Evolutionary conservation across 2,113 vertebrate genomes (phyloP).

Genomic region (Zeus faber): DNA sequence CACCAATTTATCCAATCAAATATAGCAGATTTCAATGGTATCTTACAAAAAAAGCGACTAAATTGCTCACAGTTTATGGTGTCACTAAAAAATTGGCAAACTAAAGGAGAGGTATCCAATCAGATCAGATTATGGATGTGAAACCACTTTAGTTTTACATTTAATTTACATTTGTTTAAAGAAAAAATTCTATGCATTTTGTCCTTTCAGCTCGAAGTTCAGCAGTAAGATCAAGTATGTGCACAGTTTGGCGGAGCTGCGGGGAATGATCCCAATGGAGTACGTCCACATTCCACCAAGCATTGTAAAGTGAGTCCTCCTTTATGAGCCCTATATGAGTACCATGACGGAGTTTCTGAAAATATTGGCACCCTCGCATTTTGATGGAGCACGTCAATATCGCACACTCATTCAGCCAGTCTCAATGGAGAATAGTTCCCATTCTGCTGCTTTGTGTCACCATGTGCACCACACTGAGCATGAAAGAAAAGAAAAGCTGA

Average conservation of each 20-base stretch:
- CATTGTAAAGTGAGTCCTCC: constrained; percentile 87
- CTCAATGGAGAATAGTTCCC: too few species aligned
- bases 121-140: too few species aligned
- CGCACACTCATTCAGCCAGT: too few species aligned
- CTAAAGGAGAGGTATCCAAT: not conserved
- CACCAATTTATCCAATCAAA: not conserved
- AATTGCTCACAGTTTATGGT: not conserved
- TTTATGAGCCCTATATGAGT: not conserved
- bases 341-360: too few species aligned
- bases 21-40: not conserved
- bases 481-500: too few species aligned
- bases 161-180: not conserved
- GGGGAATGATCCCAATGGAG: constrained; percentile 87
- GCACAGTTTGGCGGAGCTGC: constrained; percentile 82
- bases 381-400: too few species aligned
- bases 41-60: not conserved
- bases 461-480: too few species aligned
- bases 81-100: not conserved
- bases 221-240: constrained; percentile 94
- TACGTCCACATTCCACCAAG: constrained; percentile 88
- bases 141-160: not conserved
- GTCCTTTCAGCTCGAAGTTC: constrained; percentile 84
- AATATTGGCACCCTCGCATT: too few species aligned
- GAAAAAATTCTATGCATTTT: too few species aligned
- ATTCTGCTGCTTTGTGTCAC: too few species aligned